A percentile compares a stretch with the other conserved stretches of the same genome.
Conservation (phyloP, 2,113 vertebrate species). For the Arenaria interpres region DNA sequence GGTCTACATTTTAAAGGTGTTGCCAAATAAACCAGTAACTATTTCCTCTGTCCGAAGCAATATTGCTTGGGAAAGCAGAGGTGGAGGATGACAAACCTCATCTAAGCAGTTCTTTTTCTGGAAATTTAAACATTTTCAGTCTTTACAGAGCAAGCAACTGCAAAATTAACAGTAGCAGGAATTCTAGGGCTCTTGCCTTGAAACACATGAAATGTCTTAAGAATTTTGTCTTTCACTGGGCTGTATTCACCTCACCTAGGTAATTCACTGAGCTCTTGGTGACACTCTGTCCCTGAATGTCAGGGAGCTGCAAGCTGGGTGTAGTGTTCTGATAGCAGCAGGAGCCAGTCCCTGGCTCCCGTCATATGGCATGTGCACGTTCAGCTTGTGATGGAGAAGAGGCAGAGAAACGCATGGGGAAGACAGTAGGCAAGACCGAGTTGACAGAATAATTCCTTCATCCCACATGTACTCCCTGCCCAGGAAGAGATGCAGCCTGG, state of each 20-base stretch:
- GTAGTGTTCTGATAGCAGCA: not conserved
- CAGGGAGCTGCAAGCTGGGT: not conserved
- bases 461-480: not conserved
- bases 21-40: not conserved
- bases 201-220: not conserved
- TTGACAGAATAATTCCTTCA: not conserved
- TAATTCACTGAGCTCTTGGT: not conserved
- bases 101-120: not conserved
- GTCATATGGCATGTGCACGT: rapidly evolving
- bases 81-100: not conserved
- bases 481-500: not conserved
- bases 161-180: not conserved
- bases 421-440: not conserved
- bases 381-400: not conserved
- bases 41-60: not conserved
- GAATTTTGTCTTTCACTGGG: not conserved
- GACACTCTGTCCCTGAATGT: not conserved
- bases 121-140: not conserved
- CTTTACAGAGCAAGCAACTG: not conserved
- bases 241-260: not conserved
- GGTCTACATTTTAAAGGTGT: not conserved
- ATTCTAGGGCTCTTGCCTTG: not conserved
- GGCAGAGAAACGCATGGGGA: not conserved
- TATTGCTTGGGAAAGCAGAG: not conserved
- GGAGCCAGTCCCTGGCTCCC: not conserved